Percentiles rank a stretch among this genome's conserved stretches.
Conservation (phyloP, 2,888 invertebrate genomes). For the Nipponacmea schrenckii region DNA sequence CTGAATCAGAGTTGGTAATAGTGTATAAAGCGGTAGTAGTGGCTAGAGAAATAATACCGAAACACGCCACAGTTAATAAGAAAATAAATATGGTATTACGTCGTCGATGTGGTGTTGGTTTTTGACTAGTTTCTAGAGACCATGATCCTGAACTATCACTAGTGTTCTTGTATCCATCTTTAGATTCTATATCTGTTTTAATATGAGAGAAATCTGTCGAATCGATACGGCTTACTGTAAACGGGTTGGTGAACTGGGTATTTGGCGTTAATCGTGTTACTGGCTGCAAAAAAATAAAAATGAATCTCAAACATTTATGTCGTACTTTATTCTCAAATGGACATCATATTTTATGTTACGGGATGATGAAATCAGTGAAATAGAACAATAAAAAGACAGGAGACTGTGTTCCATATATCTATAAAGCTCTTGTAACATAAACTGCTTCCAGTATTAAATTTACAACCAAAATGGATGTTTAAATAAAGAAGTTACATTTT, state of each 20-base stretch:
- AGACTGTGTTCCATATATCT: too few relatives aligned
- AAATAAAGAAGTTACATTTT: too few relatives aligned
- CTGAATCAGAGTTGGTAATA: not conserved
- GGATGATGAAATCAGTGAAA: too few relatives aligned
- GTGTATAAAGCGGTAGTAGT: not conserved
- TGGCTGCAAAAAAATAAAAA: not conserved
- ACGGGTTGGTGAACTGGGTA: not conserved
- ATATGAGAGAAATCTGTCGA: not conserved
- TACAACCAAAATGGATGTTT: too few relatives aligned
- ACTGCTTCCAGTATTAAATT: too few relatives aligned
- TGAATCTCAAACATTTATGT: too few relatives aligned
- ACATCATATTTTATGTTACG: too few relatives aligned
- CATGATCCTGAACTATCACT: not conserved
- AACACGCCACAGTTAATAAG: conserved; percentile 1
- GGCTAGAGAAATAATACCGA: not conserved
- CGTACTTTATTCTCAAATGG: too few relatives aligned
- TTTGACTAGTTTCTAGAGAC: conserved; percentile 12
- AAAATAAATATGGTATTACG: conserved; percentile 16
- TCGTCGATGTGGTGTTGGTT: not conserved
- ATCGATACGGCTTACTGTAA: not conserved
- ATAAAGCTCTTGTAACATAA: too few relatives aligned
- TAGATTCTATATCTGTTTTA: not conserved
- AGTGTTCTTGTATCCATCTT: not conserved
- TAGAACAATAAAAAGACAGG: too few relatives aligned
- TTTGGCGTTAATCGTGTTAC: not conserved